Base-by-base conservation (phyloP, 2,797 vertebrate genomes). In the Siniperca obscura region DNA sequence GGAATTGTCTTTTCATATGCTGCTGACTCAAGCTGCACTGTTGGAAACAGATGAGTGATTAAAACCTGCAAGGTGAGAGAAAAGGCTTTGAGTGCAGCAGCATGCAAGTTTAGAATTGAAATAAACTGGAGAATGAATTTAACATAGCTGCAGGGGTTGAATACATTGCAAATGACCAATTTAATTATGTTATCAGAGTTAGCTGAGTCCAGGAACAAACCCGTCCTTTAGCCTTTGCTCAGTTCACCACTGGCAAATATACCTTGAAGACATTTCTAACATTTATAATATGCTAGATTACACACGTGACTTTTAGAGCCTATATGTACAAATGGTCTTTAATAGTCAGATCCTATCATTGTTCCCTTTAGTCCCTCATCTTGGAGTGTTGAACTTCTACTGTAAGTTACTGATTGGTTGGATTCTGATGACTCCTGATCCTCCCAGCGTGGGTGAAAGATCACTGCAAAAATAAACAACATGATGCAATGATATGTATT, bases 21-120 rank as follows among this genome's bases (percentile, higher is more conserved):
- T 86, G 87, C 87, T 87, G 80, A 87, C 71, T 86, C 48, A 66
- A 80, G 46, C 81, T 70, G 68, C 69, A 69, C 68, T 30, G 70
- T 21, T 78, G 67, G 71, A 83, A 80, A 78, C 68, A 82, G 83
- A 89, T 46, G 56, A 78, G 77, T 78, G 76, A 91, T 89, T 84
- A 70, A 70, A 86, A 75, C 68, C 73, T 82, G 74, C 78, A 81
- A 86, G 81, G 79, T 81, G 73, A 87, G 56, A 61, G 46, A 66
- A 79, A 88, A 80, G 13, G 25, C 71, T 42, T 38, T 2, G 64
- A 81, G 79, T 75, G 70, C 50, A 68, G 60, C 70, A 81, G 67
- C 44, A 25, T 48, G 53, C 38, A 56, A 74, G 30, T 80, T 75
- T 34, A 44, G 12, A 64, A 59, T 7, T 70, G 36, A 53, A 68